Evolutionary conservation across 2,888 invertebrate genomes (phyloP).

Genomic region (Melipona bicolor): DNA sequence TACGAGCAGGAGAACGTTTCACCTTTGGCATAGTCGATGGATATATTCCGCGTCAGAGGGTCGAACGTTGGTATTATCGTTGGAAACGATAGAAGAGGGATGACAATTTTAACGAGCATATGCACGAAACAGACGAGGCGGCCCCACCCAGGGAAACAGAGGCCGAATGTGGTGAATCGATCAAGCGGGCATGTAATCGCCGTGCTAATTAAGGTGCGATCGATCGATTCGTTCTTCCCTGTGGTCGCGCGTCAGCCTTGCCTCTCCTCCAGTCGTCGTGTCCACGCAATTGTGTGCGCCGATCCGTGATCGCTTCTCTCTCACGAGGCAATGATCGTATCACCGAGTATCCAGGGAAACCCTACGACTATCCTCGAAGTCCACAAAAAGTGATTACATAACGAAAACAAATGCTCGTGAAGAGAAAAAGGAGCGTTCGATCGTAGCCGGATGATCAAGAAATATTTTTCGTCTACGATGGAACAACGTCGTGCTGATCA

Average conservation of each 20-base stretch:
- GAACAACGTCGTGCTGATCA: background rate
- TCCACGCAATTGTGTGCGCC: background rate
- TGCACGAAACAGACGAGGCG: conserved; percentile 16
- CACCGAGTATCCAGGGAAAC: conserved; percentile 39
- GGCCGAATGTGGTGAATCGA: conserved; percentile 46
- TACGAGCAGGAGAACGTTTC: background rate
- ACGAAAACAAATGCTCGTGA: conserved; percentile 47
- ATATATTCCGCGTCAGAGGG: conserved; percentile 1
- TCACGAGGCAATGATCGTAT: conserved; percentile 37
- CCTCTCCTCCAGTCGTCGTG: background rate
- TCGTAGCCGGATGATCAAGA: background rate
- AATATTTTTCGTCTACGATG: conserved; percentile 1
- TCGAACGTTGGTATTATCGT: conserved; percentile 18
- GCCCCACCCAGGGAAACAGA: conserved; percentile 15
- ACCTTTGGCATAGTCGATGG: background rate
- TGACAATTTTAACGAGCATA: conserved; percentile 30
- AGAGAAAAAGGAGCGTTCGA: background rate
- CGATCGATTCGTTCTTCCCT: conserved; percentile 44
- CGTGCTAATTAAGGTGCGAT: conserved; percentile 53
- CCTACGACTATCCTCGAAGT: conserved; percentile 39
- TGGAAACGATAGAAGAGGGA: conserved; percentile 17
- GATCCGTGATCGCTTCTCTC: conserved; percentile 14
- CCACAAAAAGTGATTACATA: conserved; percentile 54
- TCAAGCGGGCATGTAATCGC: conserved; percentile 46
- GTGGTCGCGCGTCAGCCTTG: conserved; percentile 1